Evolutionary conservation across 2,888 invertebrate genomes (phyloP).

Genomic region (Bedellia somnulentella): DNA sequence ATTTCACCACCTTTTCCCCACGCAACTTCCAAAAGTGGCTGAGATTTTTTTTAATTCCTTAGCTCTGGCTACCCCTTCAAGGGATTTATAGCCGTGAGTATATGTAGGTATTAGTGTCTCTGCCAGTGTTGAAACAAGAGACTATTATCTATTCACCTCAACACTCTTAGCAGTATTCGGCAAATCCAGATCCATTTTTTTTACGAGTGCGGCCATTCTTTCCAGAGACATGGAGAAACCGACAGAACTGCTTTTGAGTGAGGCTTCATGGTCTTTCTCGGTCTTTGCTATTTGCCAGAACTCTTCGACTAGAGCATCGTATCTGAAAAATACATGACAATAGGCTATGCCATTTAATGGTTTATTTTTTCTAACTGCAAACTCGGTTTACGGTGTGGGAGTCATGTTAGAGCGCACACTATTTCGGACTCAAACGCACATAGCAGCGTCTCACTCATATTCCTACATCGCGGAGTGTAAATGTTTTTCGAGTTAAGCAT

Average conservation of each 20-base stretch:
- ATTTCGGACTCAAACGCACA: no score
- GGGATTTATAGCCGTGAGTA: no score
- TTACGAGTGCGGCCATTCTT: conserved; percentile 64
- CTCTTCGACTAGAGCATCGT: conserved; percentile 77
- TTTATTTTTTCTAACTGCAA: background rate
- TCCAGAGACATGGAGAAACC: conserved; percentile 88
- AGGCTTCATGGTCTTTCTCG: conserved; percentile 23
- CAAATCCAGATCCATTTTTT: conserved; percentile 64
- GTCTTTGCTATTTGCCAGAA: conserved; percentile 61
- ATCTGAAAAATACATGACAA: conserved; percentile 50
- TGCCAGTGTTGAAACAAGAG: background rate
- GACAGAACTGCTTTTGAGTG: conserved; percentile 57
- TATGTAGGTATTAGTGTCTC: no score
- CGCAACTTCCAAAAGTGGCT: no score
- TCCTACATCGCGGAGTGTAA: no score
- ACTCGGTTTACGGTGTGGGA: no score
- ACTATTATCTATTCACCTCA: conserved; percentile 24
- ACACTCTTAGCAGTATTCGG: conserved; percentile 58
- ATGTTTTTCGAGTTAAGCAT: no score
- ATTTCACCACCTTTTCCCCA: no score
- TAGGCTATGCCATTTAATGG: background rate
- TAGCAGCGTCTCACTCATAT: no score
- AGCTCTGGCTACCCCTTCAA: no score
- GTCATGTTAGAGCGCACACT: no score
- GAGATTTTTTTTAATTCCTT: no score